These are phyloP conservation scores for Etia nguti DNA, from an alignment of 2,113 vertebrate genomes.

Conservation along the genomic window DNA sequence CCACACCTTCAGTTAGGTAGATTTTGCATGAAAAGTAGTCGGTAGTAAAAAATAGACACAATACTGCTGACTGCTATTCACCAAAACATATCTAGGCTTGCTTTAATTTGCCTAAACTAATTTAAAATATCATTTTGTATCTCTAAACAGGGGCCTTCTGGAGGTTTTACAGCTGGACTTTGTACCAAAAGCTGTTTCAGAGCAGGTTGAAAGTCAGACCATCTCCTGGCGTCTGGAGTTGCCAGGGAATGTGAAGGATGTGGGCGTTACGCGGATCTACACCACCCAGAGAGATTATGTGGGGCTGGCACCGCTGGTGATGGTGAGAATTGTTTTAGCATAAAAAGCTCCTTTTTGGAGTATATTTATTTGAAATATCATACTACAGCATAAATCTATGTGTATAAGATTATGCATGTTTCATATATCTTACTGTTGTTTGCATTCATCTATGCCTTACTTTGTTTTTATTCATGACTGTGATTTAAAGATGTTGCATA, in stretches of 20 bases:
- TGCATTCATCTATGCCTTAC: neutral
- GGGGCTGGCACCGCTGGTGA: constrained; percentile 84
- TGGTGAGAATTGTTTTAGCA: constrained; percentile 73
- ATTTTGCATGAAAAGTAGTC: neutral
- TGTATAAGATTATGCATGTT: neutral
- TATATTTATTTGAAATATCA: neutral
- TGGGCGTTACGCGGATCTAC: constrained; percentile 83
- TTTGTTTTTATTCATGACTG: neutral
- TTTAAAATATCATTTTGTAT: neutral
- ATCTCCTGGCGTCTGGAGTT: constrained; percentile 91
- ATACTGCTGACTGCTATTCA: neutral
- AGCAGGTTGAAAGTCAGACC: constrained; percentile 75
- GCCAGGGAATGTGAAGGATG: constrained; percentile 76
- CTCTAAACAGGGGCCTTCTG: constrained; percentile 62
- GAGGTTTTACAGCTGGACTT: constrained; percentile 92
- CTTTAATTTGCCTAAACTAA: neutral
- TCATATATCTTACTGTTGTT: neutral
- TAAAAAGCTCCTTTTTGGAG: neutral
- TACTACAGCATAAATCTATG: neutral
- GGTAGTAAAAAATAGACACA: neutral
- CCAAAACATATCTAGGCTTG: neutral
- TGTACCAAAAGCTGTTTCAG: constrained; percentile 72
- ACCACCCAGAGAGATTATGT: constrained; percentile 81
- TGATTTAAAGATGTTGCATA: neutral
- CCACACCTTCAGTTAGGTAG: neutral